Evolutionary conservation across 2,113 vertebrate genomes (phyloP), one percentile per base, ranked within the genome.

Genomic region (Centropus unirufus): DNA sequence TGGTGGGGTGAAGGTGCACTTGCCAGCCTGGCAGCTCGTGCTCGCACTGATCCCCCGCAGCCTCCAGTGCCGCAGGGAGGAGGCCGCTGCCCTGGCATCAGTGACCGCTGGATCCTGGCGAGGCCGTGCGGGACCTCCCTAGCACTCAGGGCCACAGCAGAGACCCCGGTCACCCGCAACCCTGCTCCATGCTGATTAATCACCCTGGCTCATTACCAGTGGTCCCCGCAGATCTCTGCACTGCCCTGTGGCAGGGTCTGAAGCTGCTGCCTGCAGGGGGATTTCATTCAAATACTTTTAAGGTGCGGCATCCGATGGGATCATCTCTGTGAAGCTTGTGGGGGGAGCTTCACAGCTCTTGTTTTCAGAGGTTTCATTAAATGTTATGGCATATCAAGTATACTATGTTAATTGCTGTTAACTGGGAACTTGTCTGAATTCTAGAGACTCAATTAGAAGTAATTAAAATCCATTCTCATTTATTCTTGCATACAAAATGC

Each of bases 381-480:
- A 97, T 97, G 92, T 97, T 97, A 87, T 87, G 95, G 70, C 79
- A 92, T 97, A 96, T 97, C 96, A 58, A 94, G 80, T 90, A 66
- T 47, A 64, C 47, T 30, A 11, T 68, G 89, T 66, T 97, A 97
- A 97, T 97, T 93, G 94, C 67, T 96, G 94, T 96, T 97, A 97
- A 97, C 97, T 95, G 94, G 69, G 80, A 97, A 97, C 92, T 97
- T 96, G 90, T 97, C 94, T 96, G 96, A 96, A 94, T 98, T 97
- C 93, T 96, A 89, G 75, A 91, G 87, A 93, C 61, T 95, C 95
- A 95, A 85, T 97, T 96, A 97, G 92, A 96, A 97, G 94, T 87
- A 78, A 95, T 90, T 97, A 95, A 97, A 97, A 97, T 96, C 84
- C 88, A 80, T 97, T 97, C 91, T 96, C 74, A 72, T 97, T 96